Evolutionary conservation across 2,113 vertebrate species (phyloP).

Genomic region (mouse (Mus musculus)): GRCm39 chr15:26838501-26839000

Average conservation of each 20-base stretch:
- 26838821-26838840: neutral
- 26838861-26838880: neutral
- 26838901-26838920: neutral
- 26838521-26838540: neutral
- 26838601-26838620: neutral
- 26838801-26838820: neutral
- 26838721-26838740: neutral
- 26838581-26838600: neutral
- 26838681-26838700: neutral
- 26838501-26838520: neutral
- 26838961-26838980: too few relatives aligned
- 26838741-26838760: neutral
- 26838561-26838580: neutral
- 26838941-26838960: neutral
- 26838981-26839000: too few relatives aligned
- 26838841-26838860: neutral
- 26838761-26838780: neutral
- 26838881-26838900: neutral
- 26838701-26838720: neutral
- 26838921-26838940: neutral
- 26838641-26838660: neutral
- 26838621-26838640: neutral
- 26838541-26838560: neutral
- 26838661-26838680: neutral
- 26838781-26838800: neutral